Evolutionary conservation across 2,797 vertebrate genomes (phyloP), one percentile per base, ranked within the genome.

Genomic region (Acipenser transmontanus): DNA sequence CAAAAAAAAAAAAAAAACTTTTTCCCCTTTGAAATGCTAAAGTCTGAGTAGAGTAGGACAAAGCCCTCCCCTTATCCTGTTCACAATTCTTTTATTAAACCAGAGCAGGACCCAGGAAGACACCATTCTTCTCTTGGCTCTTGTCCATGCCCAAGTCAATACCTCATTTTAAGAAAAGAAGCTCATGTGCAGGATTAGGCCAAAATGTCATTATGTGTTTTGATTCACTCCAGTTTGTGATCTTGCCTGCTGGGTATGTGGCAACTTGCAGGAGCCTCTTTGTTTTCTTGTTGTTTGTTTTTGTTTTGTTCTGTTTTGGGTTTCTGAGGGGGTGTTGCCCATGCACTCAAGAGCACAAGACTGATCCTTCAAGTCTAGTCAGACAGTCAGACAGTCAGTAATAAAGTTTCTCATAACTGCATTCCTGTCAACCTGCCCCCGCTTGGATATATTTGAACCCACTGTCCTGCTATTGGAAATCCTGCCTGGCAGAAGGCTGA

Each of bases 141-240:
- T 13, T 17, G 2, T 7, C 7, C 12, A 13, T 13, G 14, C 8
- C 14, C 49, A 4, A 64, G 62, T 64, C 62, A 50, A 64, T 64
- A 64, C 62, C 62, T 64, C 62, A 64, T 64, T 50, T 64, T 64
- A 12, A 48, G 50, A 48, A 17, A 49, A 20, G 47, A 11, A 62
- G 20, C 61, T 62, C 61, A 62, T 62, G 61, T 47, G 61, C 62
- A 50, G 9, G 50, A 64, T 64, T 6, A 50, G 49, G 48, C n/a
- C 62, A 64, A 48, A 47, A 17, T 6, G 34, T 57, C 11, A 6
- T 51, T 50, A 50, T 14, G n/a, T 17, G 4, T 50, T 57, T n/a
- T 9, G 47, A 14, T 57, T 65, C 7, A 48, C 8, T 47, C 52
- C 52, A 9, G 9, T 54, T 54, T 54, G 52, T 54, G 52, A 54